phyloP scores from a whole-genome alignment of 1,140 invertebrate species.

The Calliphora vicina region DNA sequence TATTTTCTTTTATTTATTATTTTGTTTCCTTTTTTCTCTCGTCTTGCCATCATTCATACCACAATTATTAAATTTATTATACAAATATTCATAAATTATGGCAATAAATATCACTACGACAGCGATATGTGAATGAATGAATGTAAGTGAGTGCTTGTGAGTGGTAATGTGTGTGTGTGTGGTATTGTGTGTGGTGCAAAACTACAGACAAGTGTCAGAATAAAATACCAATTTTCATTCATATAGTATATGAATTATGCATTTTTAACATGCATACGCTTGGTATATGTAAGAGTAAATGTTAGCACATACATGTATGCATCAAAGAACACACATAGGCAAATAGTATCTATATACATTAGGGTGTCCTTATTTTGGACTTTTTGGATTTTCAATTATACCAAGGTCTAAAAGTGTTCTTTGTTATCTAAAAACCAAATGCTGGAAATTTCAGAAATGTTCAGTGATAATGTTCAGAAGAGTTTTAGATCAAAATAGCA shows the following conservation, averaged over 20 bases:
- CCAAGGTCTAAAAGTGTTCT: too few species aligned
- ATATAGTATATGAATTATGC: background rate
- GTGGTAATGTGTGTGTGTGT: background rate
- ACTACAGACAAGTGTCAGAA: background rate
- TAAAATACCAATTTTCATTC: constrained; percentile 11
- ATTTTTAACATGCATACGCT: background rate
- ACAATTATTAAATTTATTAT: background rate
- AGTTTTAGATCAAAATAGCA: too few species aligned
- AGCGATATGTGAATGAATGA: too few species aligned
- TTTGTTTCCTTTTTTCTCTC: background rate
- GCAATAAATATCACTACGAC: background rate
- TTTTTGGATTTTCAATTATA: too few species aligned
- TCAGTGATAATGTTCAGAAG: too few species aligned
- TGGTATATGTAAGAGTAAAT: too few species aligned
- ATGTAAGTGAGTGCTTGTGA: background rate
- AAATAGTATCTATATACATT: too few species aligned
- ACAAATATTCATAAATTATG: background rate
- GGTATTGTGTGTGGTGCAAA: background rate
- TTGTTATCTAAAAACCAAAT: too few species aligned
- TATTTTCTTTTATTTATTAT: background rate
- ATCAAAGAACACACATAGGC: background rate
- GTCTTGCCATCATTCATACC: background rate
- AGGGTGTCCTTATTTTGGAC: too few species aligned
- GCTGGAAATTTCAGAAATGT: too few species aligned
- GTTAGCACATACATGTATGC: background rate